Base-by-base conservation (phyloP, 2,888 invertebrate species). In the Oscheius sp. region DNA sequence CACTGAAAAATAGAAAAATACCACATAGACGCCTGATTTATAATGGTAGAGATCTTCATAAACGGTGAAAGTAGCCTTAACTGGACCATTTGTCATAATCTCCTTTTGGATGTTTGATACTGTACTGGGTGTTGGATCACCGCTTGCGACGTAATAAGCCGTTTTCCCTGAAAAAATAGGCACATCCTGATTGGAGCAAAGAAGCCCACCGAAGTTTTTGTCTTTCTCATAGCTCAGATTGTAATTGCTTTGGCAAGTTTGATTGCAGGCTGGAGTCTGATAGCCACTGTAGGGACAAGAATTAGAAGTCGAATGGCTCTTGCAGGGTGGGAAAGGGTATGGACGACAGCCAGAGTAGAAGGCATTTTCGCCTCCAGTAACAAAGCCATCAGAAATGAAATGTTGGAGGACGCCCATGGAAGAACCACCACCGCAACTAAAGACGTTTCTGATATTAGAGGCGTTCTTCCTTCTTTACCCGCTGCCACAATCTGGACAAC, bases 1-100 rank as follows among this genome's bases (percentile, higher is more conserved):
- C 1, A 5, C 10, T 25, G 3, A 10, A 15, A n/a, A 71, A 95
- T 1, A 4, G 20, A 3, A 0, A 94, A 0, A 63, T 23, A 42
- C 42, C 12, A 42, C 42, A 42, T 42, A 42, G 12, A 42, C 42
- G 4, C 42, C 42, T 20, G 42, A 42, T 4, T 4, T 20, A 20
- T 42, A 42, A 42, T 15, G 6, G 20, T 42, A 42, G 42, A 42
- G 20, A 12, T 42, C 42, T 3, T 15, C 15, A 20, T 42, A 42
- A 15, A 42, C 20, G 42, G 15, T 20, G 12, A 42, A 42, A 8
- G 42, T 42, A 8, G 42, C 12, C 42, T 42, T 42, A 3, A 42
- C 42, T 20, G 42, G 42, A 17, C 42, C 42, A 42, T 42, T 42
- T 10, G 42, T 12, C 42, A 42, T 17, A 20, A 42, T 42, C 12